Conservation (phyloP, 2,797 vertebrate species). For the Eremophila alpestris region DNA sequence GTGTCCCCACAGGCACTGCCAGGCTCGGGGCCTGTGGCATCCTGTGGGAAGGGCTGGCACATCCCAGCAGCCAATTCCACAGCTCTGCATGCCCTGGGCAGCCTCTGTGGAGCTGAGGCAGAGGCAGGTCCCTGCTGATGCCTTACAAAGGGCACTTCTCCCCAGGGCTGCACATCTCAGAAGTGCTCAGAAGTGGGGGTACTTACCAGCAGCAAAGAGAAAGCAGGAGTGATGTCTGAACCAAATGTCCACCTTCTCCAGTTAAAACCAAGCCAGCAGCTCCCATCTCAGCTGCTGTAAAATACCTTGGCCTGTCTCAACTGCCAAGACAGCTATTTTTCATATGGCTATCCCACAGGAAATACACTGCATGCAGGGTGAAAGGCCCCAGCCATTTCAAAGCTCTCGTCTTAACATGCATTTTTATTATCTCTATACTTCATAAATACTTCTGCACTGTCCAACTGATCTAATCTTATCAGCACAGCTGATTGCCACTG, state of each 20-base stretch:
- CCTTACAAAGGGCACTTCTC: background rate
- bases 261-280: background rate
- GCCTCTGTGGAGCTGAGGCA: background rate
- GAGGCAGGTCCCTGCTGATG: accelerated
- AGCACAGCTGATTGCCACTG: background rate
- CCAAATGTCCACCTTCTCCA: background rate
- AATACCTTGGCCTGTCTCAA: background rate
- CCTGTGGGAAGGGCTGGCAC: background rate
- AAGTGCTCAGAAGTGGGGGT: background rate
- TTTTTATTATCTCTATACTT: background rate
- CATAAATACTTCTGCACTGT: background rate
- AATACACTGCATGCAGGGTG: background rate
- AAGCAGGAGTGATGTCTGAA: background rate
- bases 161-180: background rate
- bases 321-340: background rate
- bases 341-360: background rate
- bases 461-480: background rate
- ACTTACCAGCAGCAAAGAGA: background rate
- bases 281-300: background rate
- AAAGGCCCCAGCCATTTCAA: background rate
- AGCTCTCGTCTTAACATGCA: background rate
- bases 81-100: background rate
- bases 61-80: background rate
- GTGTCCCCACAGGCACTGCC: background rate
- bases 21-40: background rate